Evolutionary conservation across 2,113 vertebrate species (phyloP), one percentile per base, ranked within the genome.

Genomic region (Hepsetus odoe): DNA sequence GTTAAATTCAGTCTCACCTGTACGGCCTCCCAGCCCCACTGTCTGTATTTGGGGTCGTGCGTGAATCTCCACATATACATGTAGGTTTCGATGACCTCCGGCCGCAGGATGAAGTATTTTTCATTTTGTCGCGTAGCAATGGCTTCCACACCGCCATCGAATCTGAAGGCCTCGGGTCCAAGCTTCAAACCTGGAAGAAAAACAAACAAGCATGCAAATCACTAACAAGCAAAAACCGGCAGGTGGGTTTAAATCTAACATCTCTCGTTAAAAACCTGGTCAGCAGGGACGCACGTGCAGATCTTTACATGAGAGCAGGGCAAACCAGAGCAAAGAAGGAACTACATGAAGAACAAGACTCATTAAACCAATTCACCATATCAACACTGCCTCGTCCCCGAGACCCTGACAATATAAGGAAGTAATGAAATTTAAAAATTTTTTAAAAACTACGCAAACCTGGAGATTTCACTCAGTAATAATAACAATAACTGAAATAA

Each of bases 31-130:
- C 98, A 99, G 85, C 96, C 98, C 98, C 98, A 99, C 75, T 97
- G 93, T 26, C 97, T 92, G 90, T 99, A 99, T 74, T 98, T 98
- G 46, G 96, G 97, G 80, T 99, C 97, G 0, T 99, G 98, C 58
- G 96, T 98, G 83, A 98, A 94, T 81, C 97, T 92, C 98, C 98
- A 99, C 96, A 99, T 95, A 89, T 99, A 99, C 97, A 98, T 96
- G 91, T 98, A 97, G 12, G 97, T 98, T 91, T 99, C 98, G 38
- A 99, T 93, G 61, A 99, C 98, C 86, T 99, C 98, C 0, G 98
- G 98, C 1, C 98, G 92, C 4, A 99, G 92, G 88, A 99, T 99
- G 91, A 96, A 99, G 86, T 99, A 99, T 72, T 99, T 99, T 86
- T 99, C 98, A 44, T 98, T 99, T 85, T 99, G 98, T 49, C 98